phyloP scores from a whole-genome alignment of 1,140 invertebrate genomes.

The Philopotamus ludificatus region DNA sequence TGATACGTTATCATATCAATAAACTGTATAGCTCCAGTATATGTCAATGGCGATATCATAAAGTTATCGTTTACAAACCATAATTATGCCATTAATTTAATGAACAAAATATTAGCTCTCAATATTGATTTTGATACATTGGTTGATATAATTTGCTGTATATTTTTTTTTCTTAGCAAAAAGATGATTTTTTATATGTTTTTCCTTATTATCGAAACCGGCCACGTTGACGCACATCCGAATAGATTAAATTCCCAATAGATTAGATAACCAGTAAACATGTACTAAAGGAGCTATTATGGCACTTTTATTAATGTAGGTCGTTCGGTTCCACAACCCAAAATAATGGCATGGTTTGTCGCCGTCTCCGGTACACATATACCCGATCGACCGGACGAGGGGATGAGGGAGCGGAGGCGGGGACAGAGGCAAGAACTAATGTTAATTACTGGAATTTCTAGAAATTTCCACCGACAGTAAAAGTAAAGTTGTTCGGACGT shows the following conservation, averaged over 20 bases:
- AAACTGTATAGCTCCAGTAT: no score
- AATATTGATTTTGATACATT: no score
- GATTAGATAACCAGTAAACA: conserved; percentile 28
- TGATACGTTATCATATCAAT: no score
- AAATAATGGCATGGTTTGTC: conserved; percentile 23
- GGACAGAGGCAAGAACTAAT: background rate
- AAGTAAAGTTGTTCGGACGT: conserved; percentile 20
- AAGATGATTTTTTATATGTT: no score
- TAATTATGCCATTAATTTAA: no score
- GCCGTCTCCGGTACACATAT: background rate
- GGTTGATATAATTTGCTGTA: no score
- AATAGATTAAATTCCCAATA: conserved; percentile 24
- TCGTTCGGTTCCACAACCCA: conserved; percentile 21
- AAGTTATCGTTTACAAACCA: no score
- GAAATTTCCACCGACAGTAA: conserved; percentile 24
- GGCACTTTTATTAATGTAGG: conserved; percentile 32
- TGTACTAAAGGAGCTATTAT: conserved; percentile 26
- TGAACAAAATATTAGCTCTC: no score
- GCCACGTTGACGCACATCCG: conserved; percentile 6
- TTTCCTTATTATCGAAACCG: no score
- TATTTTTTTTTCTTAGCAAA: no score
- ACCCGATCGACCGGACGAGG: background rate
- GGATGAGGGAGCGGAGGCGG: background rate
- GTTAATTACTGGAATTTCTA: conserved; percentile 24
- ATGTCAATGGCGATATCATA: no score